phyloP scores from a whole-genome alignment of 2,888 invertebrate species.

The Eledona agricola region DNA sequence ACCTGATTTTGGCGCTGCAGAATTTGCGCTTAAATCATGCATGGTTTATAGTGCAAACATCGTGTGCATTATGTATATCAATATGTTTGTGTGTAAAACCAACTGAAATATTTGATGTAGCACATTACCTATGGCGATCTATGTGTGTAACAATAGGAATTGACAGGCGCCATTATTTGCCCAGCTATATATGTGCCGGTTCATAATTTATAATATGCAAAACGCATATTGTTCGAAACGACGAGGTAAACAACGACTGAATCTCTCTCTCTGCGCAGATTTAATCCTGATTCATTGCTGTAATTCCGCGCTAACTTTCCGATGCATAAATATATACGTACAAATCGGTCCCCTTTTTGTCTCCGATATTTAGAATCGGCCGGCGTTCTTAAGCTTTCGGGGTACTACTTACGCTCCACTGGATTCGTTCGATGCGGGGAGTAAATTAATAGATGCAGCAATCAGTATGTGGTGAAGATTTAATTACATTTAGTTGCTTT shows the following conservation, averaged over 20 bases:
- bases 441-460: too few species aligned
- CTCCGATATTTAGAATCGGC: slow-evolving; percentile 9
- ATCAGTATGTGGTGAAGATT: too few species aligned
- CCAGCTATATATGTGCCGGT: slow-evolving; percentile 46
- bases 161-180: slow-evolving; percentile 50
- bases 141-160: slow-evolving; percentile 47
- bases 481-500: too few species aligned
- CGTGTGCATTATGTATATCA: slow-evolving; percentile 35
- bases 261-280: slow-evolving; percentile 38
- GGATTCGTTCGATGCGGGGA: too few species aligned
- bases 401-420: too few species aligned
- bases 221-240: slow-evolving; percentile 50
- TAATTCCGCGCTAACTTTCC: slow-evolving; percentile 19
- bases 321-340: slow-evolving; percentile 26
- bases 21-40: slow-evolving; percentile 23
- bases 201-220: slow-evolving; percentile 53
- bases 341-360: slow-evolving; percentile 21
- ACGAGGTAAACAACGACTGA: slow-evolving; percentile 44
- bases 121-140: slow-evolving; percentile 16
- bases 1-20: too few species aligned
- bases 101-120: slow-evolving; percentile 41
- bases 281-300: slow-evolving; percentile 44
- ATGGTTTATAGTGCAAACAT: slow-evolving; percentile 31
- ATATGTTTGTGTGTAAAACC: slow-evolving; percentile 40
- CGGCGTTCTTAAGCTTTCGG: too few species aligned